A percentile compares a stretch with the other conserved stretches of the same genome.
These are phyloP conservation scores for Chamaea fasciata DNA, from an alignment of 2,113 vertebrate species.

Conservation along the genomic window DNA sequence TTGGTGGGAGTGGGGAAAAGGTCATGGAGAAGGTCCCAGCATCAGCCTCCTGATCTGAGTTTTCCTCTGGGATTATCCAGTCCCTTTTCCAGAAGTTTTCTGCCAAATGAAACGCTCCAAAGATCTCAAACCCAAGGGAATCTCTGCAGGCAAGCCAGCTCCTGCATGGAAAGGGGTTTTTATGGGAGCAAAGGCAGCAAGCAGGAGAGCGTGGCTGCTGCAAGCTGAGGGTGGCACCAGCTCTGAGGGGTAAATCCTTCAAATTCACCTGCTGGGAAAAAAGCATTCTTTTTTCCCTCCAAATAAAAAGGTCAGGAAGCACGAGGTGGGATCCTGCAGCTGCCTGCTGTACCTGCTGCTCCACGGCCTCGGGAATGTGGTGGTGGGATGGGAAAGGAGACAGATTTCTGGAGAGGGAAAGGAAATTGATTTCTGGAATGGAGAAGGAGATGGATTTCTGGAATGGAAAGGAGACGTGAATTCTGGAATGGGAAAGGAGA, in stretches of 20 bases:
- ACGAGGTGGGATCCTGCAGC: background rate
- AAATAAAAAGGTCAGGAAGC: background rate
- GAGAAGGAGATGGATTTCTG: background rate
- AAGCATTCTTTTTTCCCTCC: background rate
- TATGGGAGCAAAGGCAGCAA: background rate
- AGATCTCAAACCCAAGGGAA: background rate
- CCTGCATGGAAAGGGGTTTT: background rate
- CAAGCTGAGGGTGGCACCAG: background rate
- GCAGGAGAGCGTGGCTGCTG: background rate
- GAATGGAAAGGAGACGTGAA: too few relatives aligned
- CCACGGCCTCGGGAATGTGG: background rate
- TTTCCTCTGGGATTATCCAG: background rate
- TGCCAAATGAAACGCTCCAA: background rate
- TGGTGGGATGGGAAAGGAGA: background rate
- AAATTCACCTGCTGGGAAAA: background rate
- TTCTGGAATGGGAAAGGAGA: background rate
- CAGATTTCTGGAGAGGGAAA: background rate
- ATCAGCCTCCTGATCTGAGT: background rate
- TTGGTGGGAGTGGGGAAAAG: background rate
- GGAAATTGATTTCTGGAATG: background rate
- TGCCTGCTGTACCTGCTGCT: background rate
- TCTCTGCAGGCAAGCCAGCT: background rate
- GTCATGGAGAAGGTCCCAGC: background rate
- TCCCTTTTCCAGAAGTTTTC: background rate
- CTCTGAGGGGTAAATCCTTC: background rate